Base-by-base conservation (phyloP, 2,888 invertebrate genomes). In the Cistogaster globosa region DNA sequence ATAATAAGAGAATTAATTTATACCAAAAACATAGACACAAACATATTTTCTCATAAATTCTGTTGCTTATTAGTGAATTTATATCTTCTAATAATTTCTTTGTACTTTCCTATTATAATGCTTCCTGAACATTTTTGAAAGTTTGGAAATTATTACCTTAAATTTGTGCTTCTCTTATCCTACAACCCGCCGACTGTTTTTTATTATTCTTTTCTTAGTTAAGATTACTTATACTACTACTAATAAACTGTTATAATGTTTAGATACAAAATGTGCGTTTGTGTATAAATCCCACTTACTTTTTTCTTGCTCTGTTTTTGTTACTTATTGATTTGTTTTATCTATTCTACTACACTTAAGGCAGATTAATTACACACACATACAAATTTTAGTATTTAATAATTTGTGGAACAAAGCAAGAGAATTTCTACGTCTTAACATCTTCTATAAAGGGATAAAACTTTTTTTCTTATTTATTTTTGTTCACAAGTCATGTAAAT, bases 361-460 rank as follows among this genome's bases (percentile, higher is more conserved):
- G 38, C 2, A 38, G 26, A 26, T 38, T 38, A 7, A 38, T 7
- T 38, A 38, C 38, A 9, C 2, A 38, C 7, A 1, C 38, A 38
- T 1, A 7, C 38, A 26, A 1, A 26, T 26, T 26, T 26, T 26
- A 26, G 26, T 26, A 26, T 26, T 26, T 26, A 4, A 26, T 26
- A 26, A 26, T 18, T n/a, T 5, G n/a, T 5, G 8, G n/a, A 36
- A 48, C 16, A 72, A 60, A 60, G 42, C 42, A 60, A 53, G 1
- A 69, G 20, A 51, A 72, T 65, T 60, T 80, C 11, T 67, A 51
- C 65, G 63, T 63, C 42, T 69, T n/a, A 32, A 20, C 53, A 62
- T 78, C 20, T 62, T 45, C 53, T 45, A 53, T 78, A 45, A 32
- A 58, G 48, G 45, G 53, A 58, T 67, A 51, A 42, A 20, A 22